A percentile compares a stretch with the other conserved stretches of the same genome.
phyloP scores from a whole-genome alignment of 1,140 invertebrate genomes.

The Pristionchus pacificus region DNA sequence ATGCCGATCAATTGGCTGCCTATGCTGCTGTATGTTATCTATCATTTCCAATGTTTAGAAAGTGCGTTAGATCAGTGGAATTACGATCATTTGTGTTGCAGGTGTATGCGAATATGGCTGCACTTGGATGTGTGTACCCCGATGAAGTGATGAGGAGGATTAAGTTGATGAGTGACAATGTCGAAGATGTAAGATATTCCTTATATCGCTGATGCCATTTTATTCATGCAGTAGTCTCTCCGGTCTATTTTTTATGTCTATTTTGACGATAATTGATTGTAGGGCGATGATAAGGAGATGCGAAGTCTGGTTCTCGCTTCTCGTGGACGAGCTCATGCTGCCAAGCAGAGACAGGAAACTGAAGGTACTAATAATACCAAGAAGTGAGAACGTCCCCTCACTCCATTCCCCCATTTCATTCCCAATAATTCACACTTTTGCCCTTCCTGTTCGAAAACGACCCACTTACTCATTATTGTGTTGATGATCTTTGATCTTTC shows the following conservation, averaged over 20 bases:
- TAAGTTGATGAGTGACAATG: background rate
- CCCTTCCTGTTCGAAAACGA: too few species aligned
- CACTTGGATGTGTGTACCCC: background rate
- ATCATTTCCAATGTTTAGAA: too few species aligned
- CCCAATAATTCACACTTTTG: background rate
- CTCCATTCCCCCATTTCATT: background rate
- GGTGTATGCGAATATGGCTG: background rate
- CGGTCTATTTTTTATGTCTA: too few species aligned
- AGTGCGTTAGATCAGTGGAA: too few species aligned
- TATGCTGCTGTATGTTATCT: background rate
- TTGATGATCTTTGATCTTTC: too few species aligned
- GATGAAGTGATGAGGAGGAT: background rate
- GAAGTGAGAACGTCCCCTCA: background rate
- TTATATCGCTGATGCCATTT: background rate
- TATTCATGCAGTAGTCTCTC: background rate
- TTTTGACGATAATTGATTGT: too few species aligned
- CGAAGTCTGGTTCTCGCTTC: background rate
- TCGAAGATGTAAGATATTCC: background rate
- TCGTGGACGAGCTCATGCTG: background rate
- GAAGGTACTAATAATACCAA: background rate
- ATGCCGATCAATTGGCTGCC: background rate
- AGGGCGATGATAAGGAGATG: background rate
- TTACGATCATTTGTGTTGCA: background rate
- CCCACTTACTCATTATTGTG: too few species aligned
- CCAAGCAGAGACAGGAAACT: background rate